Conservation (phyloP, 2,888 invertebrate genomes). For the Drosophila ezoana region DNA sequence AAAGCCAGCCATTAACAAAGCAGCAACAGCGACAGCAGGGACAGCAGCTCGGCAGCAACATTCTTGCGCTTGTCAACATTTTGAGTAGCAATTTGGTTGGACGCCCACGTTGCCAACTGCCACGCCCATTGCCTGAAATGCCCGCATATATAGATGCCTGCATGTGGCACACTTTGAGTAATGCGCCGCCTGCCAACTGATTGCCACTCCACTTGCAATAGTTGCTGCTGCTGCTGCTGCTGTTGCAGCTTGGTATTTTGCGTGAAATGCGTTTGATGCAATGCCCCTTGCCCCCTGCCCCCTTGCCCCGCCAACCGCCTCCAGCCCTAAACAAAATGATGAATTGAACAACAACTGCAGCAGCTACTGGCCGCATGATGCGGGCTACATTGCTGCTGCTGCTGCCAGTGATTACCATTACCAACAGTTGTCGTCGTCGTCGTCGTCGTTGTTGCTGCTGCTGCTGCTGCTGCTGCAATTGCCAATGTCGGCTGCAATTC, state of each 20-base stretch:
- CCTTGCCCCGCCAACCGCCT: not conserved
- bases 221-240: conserved; percentile 23
- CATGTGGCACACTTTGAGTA: conserved; percentile 57
- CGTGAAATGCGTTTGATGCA: conserved; percentile 45
- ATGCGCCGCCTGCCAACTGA: conserved; percentile 50
- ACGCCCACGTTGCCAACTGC: conserved; percentile 4
- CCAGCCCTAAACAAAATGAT: conserved; percentile 16
- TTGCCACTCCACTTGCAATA: conserved; percentile 49
- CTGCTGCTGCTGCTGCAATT: conserved; percentile 1
- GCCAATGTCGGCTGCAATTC: conserved; percentile 12
- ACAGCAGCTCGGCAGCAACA: conserved; percentile 19
- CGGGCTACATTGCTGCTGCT: conserved; percentile 21
- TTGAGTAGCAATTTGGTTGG: conserved; percentile 60
- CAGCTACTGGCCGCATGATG: conserved; percentile 28
- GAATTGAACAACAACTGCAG: conserved; percentile 35
- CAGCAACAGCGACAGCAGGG: conserved; percentile 12
- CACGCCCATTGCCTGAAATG: conserved; percentile 18
- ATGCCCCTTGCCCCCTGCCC: not conserved
- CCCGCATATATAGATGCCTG: conserved; percentile 34
- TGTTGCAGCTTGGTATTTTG: conserved; percentile 27
- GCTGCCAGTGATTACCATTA: conserved; percentile 42
- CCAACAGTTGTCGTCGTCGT: conserved; percentile 32
- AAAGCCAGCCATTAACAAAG: conserved; percentile 9
- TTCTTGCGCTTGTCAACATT: conserved; percentile 62
- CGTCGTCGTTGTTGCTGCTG: not conserved